Evolutionary conservation across 2,113 vertebrate genomes (phyloP).

Genomic region (Nansenia antarctica): DNA sequence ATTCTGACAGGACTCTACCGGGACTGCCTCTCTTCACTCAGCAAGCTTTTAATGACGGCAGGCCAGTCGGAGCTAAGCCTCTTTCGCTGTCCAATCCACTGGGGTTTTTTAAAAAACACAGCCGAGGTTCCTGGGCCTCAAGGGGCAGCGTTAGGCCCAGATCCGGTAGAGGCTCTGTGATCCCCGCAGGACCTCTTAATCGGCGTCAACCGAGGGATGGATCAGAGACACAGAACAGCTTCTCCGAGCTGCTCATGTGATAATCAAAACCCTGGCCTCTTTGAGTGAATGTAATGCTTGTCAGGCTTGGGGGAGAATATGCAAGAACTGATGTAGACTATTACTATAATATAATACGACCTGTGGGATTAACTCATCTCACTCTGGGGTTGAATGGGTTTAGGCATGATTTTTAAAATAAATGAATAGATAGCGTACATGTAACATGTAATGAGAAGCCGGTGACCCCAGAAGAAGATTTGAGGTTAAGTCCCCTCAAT

Average conservation of each 20-base stretch:
- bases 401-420: background rate
- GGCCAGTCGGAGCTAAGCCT: conserved; percentile 68
- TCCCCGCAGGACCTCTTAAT: conserved; percentile 51
- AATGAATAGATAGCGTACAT: background rate
- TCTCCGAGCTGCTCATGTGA: conserved; percentile 50
- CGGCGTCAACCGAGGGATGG: conserved; percentile 33
- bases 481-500: background rate
- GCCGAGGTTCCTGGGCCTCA: conserved; percentile 42
- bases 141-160: conserved; percentile 42
- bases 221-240: conserved; percentile 46
- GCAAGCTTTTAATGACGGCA: conserved; percentile 54
- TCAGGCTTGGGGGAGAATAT: background rate
- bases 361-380: background rate
- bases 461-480: background rate
- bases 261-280: conserved; percentile 37
- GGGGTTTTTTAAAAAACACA: conserved; percentile 55
- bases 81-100: conserved; percentile 65
- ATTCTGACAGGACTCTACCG: background rate
- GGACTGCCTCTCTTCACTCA: conserved; percentile 29
- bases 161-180: conserved; percentile 39
- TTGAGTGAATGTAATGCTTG: conserved; percentile 14
- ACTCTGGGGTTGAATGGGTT: background rate
- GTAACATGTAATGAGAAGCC: background rate
- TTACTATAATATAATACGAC: conserved; percentile 39
- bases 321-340: conserved; percentile 30